Percentiles rank a stretch among this genome's conserved stretches.
Conservation (phyloP, 2,113 vertebrate genomes). For the Heloderma charlesbogerti region DNA sequence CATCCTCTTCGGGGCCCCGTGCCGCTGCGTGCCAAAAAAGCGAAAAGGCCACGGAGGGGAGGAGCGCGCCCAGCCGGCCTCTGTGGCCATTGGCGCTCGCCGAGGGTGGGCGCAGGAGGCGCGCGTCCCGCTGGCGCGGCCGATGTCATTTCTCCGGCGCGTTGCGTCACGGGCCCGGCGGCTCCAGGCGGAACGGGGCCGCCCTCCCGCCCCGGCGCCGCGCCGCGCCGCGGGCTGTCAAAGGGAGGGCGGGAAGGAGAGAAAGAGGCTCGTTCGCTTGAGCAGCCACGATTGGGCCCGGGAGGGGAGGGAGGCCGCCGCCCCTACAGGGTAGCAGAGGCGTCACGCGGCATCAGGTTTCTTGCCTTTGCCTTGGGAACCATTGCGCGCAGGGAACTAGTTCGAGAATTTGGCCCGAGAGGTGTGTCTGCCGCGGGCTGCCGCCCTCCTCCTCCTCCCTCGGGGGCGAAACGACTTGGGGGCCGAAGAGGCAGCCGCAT, state of each 20-base stretch:
- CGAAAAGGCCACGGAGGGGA: background rate
- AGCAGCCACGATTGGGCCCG: background rate
- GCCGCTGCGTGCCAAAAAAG: too few relatives aligned
- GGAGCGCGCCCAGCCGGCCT: background rate
- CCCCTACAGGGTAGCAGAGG: background rate
- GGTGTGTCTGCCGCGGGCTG: background rate
- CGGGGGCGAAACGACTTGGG: background rate
- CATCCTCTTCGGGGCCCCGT: background rate
- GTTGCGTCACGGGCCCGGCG: background rate
- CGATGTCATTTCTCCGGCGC: background rate
- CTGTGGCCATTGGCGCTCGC: background rate
- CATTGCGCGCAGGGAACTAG: background rate
- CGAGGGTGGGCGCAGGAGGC: background rate
- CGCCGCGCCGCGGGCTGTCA: background rate
- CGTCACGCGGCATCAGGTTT: background rate
- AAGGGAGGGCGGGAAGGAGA: background rate
- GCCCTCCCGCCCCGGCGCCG: too few relatives aligned
- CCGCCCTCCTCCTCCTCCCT: background rate
- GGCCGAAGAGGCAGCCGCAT: background rate
- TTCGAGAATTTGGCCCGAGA: background rate
- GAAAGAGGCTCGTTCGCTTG: conserved; percentile 4
- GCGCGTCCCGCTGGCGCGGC: background rate
- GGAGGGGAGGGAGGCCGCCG: background rate
- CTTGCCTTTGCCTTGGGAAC: background rate
- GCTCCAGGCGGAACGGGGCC: too few relatives aligned